These are phyloP conservation scores for Dendrolimus punctatus DNA, from an alignment of 1,140 invertebrate species.

Conservation along the genomic window DNA sequence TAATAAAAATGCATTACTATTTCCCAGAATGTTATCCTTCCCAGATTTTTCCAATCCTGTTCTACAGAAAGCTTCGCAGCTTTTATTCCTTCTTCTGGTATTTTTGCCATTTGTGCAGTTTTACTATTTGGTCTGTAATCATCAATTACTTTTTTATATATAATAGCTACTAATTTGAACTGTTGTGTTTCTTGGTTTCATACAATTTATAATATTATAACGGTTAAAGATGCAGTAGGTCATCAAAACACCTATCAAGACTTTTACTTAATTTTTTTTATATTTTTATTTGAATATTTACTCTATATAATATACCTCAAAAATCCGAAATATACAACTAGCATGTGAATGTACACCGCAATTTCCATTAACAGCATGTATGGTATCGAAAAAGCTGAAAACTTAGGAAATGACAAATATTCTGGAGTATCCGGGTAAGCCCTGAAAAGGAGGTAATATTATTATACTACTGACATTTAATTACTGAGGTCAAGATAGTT, in stretches of 20 bases:
- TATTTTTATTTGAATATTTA: not conserved
- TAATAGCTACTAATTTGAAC: not conserved
- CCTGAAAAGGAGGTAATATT: slow-evolving; percentile 17
- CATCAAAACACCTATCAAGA: too few species aligned
- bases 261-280: too few species aligned
- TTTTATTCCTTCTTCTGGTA: slow-evolving; percentile 72
- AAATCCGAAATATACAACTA: slow-evolving; percentile 31
- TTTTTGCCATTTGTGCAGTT: slow-evolving; percentile 63
- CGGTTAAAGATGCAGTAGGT: too few species aligned
- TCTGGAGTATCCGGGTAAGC: slow-evolving; percentile 31
- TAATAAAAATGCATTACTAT: slow-evolving; percentile 21
- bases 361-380: slow-evolving; percentile 32
- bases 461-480: too few species aligned
- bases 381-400: slow-evolving; percentile 34
- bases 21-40: slow-evolving; percentile 87
- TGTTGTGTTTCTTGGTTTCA: too few species aligned
- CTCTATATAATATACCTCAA: slow-evolving; percentile 25
- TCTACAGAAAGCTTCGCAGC: slow-evolving; percentile 76
- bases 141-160: not conserved
- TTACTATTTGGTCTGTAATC: slow-evolving; percentile 67
- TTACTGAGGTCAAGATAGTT: too few species aligned
- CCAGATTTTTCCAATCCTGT: slow-evolving; percentile 80
- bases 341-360: slow-evolving; percentile 25
- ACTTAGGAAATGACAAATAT: slow-evolving; percentile 39
- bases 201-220: too few species aligned